Percentiles rank a stretch among this genome's conserved stretches.
phyloP scores from a whole-genome alignment of 1,140 invertebrate genomes.

The Zaprionus ornatus region DNA sequence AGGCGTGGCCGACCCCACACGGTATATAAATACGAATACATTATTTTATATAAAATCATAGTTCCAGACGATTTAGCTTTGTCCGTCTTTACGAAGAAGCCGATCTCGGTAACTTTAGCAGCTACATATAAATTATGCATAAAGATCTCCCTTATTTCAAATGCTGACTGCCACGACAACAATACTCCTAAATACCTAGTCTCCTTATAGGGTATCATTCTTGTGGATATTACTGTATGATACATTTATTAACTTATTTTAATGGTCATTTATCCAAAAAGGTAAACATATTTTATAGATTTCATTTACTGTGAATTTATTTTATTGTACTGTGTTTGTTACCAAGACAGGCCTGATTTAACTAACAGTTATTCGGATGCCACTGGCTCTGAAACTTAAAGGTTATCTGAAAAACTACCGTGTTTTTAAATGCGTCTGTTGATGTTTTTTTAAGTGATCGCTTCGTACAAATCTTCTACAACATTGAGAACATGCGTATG shows the following conservation, averaged over 20 bases:
- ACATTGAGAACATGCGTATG: slow-evolving; percentile 90
- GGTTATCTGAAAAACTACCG: slow-evolving; percentile 68
- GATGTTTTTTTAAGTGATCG: slow-evolving; percentile 93
- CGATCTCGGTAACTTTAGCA: too few relatives aligned
- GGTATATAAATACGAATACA: too few relatives aligned
- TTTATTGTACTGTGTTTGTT: slow-evolving; percentile 74
- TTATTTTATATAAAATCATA: too few relatives aligned
- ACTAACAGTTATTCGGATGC: slow-evolving; percentile 68
- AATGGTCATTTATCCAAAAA: not conserved
- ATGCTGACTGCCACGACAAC: too few relatives aligned
- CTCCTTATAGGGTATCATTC: too few relatives aligned
- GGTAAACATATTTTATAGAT: not conserved
- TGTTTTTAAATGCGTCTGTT: slow-evolving; percentile 89
- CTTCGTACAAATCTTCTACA: slow-evolving; percentile 92
- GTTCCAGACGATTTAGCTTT: too few relatives aligned
- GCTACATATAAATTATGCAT: too few relatives aligned
- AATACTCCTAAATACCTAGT: too few relatives aligned
- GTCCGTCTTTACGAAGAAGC: too few relatives aligned
- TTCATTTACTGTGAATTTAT: slow-evolving; percentile 45
- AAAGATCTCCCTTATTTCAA: too few relatives aligned
- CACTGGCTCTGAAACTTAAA: slow-evolving; percentile 62
- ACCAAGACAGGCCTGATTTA: slow-evolving; percentile 66
- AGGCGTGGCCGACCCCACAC: too few relatives aligned
- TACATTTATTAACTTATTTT: not conserved
- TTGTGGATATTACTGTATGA: too few relatives aligned